phyloP scores from a whole-genome alignment of 2,797 vertebrate species.

The Tamandua tetradactyla region DNA sequence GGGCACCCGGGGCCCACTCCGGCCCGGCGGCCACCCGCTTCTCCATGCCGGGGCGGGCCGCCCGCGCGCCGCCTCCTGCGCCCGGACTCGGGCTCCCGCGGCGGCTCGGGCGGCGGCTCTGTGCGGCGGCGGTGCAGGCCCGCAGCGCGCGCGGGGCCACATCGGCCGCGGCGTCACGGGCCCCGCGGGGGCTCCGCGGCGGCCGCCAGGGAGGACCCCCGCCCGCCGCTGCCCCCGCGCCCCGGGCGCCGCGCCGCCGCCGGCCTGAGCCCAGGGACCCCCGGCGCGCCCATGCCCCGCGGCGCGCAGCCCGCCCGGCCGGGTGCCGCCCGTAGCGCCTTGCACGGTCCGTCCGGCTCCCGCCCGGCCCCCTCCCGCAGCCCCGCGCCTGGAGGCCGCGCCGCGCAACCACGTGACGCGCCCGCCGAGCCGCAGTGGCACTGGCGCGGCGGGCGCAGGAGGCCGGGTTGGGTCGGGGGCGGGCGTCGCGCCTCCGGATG shows the following conservation, averaged over 20 bases:
- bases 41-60: constrained; percentile 80
- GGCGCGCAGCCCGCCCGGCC: constrained; percentile 22
- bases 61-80: constrained; percentile 65
- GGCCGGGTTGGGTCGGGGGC: constrained; percentile 53
- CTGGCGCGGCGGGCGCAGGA: constrained; percentile 52
- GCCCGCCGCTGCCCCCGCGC: constrained; percentile 61
- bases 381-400: constrained; percentile 66
- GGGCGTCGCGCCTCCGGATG: constrained; percentile 66
- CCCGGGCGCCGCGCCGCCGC: constrained; percentile 55
- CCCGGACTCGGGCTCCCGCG: constrained; percentile 47
- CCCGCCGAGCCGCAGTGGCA: constrained; percentile 72
- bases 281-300: constrained; percentile 72
- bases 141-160: constrained; percentile 70
- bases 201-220: constrained; percentile 61
- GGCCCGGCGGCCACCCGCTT: constrained; percentile 70
- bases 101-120: constrained; percentile 56
- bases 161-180: constrained; percentile 78
- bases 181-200: constrained; percentile 69
- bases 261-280: constrained; percentile 36
- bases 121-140: constrained; percentile 69
- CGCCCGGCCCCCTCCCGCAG: constrained; percentile 40
- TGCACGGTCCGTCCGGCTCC: constrained; percentile 20
- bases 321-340: background rate
- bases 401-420: constrained; percentile 74
- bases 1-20: constrained; percentile 78